Evolutionary conservation across 2,797 vertebrate genomes (phyloP), one percentile per base, ranked within the genome.

Genomic region (Cichlasoma orientale): DNA sequence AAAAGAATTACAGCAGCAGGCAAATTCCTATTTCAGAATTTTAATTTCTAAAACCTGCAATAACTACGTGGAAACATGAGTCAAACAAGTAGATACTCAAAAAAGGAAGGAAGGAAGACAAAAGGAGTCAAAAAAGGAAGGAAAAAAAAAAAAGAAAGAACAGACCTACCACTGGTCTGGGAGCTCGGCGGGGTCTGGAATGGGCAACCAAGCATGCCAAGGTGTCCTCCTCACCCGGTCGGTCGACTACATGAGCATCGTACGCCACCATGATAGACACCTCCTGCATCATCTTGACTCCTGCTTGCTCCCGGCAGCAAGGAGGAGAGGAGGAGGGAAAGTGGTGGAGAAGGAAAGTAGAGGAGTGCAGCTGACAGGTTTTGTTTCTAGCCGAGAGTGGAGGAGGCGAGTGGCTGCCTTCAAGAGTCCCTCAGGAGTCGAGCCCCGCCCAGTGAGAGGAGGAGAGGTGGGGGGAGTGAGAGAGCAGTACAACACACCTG

Each of bases 251-350:
- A 19, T 99, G 98, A 84, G 98, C 98, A 53, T 99, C 94, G 29
- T 99, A 99, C 7, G 98, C 98, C 92, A 98, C 97, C 88, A 93
- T 95, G 83, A 99, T 98, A 78, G 98, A 99, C 92, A 99, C 90
- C 92, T 99, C 98, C 95, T 99, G 96, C 98, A 99, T 99, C 98
- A 99, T 99, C 91, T 92, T 98, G 91, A 58, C 84, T 83, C 75
- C 74, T 31, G 56, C 71, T 85, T 16, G 23, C 79, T 71, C 68
- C 72, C 27, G 53, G 58, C 54, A 69, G 82, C 61, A 1, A 78
- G 56, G 61, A 84, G 83, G 78, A 78, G 76, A 58, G 55, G 50
- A 77, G 50, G 82, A 77, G 33, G 78, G 75, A 56, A 44, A 79
- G 74, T 9, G 33, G 77, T 27, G 33, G 68, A 61, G 59, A 41